Evolutionary conservation across 2,113 vertebrate species (phyloP).

Genomic region (Sakesphorus luctuosus): DNA sequence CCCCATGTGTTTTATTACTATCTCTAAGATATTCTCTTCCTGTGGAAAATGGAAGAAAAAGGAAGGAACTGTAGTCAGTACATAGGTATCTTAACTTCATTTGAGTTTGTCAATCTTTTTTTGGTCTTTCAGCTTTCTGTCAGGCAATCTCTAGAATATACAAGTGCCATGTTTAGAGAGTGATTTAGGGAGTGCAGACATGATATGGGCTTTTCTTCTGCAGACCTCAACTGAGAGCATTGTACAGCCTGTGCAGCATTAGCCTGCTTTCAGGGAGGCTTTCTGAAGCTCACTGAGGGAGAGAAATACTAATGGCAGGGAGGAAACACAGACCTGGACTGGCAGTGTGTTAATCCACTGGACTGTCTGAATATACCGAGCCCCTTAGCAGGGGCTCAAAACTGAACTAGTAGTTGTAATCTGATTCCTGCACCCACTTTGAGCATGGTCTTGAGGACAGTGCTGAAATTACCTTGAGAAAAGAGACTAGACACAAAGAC

Average conservation of each 20-base stretch:
- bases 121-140: neutral
- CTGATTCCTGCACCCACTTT: neutral
- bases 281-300: neutral
- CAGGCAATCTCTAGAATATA: neutral
- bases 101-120: neutral
- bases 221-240: neutral
- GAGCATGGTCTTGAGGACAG: neutral
- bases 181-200: neutral
- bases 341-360: neutral
- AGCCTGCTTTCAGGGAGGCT: neutral
- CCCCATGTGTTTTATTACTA: neutral
- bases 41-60: neutral
- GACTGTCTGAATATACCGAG: neutral
- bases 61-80: neutral
- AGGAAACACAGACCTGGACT: neutral
- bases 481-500: neutral
- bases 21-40: neutral
- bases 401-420: neutral
- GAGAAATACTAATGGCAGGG: neutral
- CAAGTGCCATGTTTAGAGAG: neutral
- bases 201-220: neutral
- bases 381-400: neutral
- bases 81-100: neutral
- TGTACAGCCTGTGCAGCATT: rapidly evolving
- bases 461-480: neutral